Base-by-base conservation (phyloP, 2,888 invertebrate species). In the Cinara cedri region DNA sequence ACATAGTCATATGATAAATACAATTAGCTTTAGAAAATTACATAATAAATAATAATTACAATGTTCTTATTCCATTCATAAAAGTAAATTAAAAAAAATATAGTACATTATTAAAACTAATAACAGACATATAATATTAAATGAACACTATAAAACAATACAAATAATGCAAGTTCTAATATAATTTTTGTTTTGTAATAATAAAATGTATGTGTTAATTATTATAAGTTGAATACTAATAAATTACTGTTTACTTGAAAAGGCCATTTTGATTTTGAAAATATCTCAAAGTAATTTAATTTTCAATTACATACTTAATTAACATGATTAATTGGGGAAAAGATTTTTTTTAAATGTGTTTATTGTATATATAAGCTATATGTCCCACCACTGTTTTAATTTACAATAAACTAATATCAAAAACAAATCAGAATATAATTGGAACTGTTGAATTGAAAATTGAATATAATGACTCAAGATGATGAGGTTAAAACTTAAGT, bases 101-200 rank as follows among this genome's bases (percentile, higher is more conserved):
- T 44, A 9, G 21, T 44, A 42, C 34, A 46, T 4, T 65, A 42
- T 24, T 54, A 65, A 74, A 65, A 34, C 62, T 63, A 54, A n/a
- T 65, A 74, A 74, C 54, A 74, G 42, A 65, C n/a, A 21, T 51
- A 74, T 46, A 65, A 10, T 49, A 72, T 46, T 21, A n/a, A 13
- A 42, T 14, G 1, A 71, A 42, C 21, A 71, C 16, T 42, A 26
- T 46, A 26, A 24, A 46, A 49, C 3, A 24, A 49, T 46, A 24
- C 14, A 46, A 42, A 71, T 21, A 71, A 68, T 9, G 14, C 8
- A 55, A 16, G 54, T 16, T 42, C 10, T 34, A 34, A 4, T 34
- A 34, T 34, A 4, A 34, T 34, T 34, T 34, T 3, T 4, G 6
- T 34, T 34, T 34, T 4, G 6, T 34, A 34, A 34, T 34, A 34